Evolutionary conservation across 2,888 invertebrate genomes (phyloP).

Genomic region (Phalera bucephala): DNA sequence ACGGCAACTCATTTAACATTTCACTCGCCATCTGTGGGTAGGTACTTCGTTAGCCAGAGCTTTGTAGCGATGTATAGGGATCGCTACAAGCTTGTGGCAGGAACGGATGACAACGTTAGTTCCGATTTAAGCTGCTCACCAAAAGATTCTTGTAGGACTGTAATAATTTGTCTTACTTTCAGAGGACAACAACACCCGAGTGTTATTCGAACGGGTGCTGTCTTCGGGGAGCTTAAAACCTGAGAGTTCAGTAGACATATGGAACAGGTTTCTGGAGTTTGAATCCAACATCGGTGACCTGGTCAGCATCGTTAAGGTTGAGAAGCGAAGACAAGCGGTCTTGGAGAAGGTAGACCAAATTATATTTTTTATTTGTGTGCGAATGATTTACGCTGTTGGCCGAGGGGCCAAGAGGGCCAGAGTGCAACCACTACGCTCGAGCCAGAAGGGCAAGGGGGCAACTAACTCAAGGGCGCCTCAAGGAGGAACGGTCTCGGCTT

Average conservation of each 20-base stretch:
- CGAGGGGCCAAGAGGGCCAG: neutral
- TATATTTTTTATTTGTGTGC: neutral
- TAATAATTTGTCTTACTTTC: conserved; percentile 17
- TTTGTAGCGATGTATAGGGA: neutral
- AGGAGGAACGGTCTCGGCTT: too few species aligned
- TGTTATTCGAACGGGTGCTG: conserved; percentile 98
- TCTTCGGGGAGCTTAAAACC: conserved; percentile 95
- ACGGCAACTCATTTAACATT: too few species aligned
- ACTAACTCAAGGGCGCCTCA: too few species aligned
- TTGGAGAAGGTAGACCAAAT: conserved; percentile 91
- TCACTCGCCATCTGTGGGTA: too few species aligned
- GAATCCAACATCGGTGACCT: conserved; percentile 99
- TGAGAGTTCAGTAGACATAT: conserved; percentile 98
- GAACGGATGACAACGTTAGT: too few species aligned
- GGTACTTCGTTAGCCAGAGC: too few species aligned
- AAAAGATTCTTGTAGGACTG: too few species aligned
- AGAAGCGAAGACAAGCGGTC: conserved; percentile 94
- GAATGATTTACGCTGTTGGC: too few species aligned
- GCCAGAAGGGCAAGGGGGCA: too few species aligned
- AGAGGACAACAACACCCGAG: conserved; percentile 99
- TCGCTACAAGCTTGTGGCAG: too few species aligned
- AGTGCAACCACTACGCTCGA: too few species aligned
- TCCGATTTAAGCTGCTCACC: too few species aligned
- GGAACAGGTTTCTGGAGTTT: conserved; percentile 99
- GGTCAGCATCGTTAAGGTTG: conserved; percentile 98